Evolutionary conservation across 2,113 vertebrate genomes (phyloP).

Genomic region (Agelaius tricolor): DNA sequence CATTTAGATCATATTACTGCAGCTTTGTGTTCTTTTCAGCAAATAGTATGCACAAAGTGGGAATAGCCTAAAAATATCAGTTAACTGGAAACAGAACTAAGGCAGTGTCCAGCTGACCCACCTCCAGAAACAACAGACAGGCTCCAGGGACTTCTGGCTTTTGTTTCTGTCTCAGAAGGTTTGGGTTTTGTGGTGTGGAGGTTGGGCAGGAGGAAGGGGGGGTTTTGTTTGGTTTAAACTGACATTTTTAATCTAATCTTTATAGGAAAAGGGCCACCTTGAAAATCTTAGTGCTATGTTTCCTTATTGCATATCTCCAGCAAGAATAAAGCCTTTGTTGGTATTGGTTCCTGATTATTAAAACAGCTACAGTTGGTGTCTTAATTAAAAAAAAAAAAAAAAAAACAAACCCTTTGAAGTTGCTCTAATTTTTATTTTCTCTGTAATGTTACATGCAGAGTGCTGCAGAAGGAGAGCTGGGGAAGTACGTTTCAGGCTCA

Average conservation of each 20-base stretch:
- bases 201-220: too few species aligned
- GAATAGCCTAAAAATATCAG: neutral
- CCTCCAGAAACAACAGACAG: neutral
- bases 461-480: neutral
- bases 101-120: neutral
- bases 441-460: neutral
- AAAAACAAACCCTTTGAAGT: neutral
- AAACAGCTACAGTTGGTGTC: conserved; percentile 16
- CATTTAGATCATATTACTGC: neutral
- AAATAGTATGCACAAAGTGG: neutral
- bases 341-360: conserved; percentile 16
- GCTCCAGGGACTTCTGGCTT: neutral
- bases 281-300: neutral
- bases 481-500: neutral
- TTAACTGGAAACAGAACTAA: neutral
- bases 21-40: neutral
- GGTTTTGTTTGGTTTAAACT: neutral
- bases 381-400: neutral
- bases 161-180: neutral
- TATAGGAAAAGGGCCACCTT: neutral
- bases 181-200: neutral
- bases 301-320: conserved; percentile 17
- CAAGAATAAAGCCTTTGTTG: conserved; percentile 31
- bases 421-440: conserved; percentile 24
- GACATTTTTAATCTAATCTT: neutral